Evolutionary conservation across 2,113 vertebrate species (phyloP), one percentile per base, ranked within the genome.

Genomic region (Rhea americana): DNA sequence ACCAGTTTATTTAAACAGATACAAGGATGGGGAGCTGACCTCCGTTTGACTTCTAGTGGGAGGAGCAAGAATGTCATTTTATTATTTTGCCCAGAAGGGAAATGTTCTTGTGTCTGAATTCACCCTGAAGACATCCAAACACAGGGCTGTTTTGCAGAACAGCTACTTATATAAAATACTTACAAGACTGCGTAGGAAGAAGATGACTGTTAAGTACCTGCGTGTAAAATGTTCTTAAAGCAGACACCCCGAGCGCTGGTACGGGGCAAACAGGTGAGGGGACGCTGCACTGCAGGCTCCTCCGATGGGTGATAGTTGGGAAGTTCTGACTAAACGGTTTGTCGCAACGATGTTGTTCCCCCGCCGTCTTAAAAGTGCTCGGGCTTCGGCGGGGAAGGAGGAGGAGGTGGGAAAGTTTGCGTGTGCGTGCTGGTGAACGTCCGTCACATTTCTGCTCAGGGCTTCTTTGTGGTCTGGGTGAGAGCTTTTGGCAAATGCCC

Each of bases 1-100:
- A 97, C 97, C 96, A 97, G 98, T 98, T 99, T 98, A 98, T 98
- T 98, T 98, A 98, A 99, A 98, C 98, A 98, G 98, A 98, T 98
- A 98, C 97, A 97, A 97, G 96, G 96, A 97, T 97, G 97, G 96
- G 97, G 97, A 98, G 97, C 97, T 98, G 98, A 98, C 98, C 98
- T 98, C 92, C 85, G 82, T 97, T 97, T 98, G 98, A 98, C 98
- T 98, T 96, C 94, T 84, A 93, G 96, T 97, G 96, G 97, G 97
- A 98, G 98, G 98, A 98, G 98, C 97, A 70, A 97, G 97, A 98
- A 98, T 98, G 97, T 97, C 96, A 96, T 98, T 98, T 98, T 98
- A 98, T 98, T 98, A 96, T 98, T 98, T 98, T 97, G 97, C 97
- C 97, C 97, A 97, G 97, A 98, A 98, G 98, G 98, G 98, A 97